A percentile compares a stretch with the other conserved stretches of the same genome.
phyloP scores from a whole-genome alignment of 2,113 vertebrate species.

The Phaethon lepturus region DNA sequence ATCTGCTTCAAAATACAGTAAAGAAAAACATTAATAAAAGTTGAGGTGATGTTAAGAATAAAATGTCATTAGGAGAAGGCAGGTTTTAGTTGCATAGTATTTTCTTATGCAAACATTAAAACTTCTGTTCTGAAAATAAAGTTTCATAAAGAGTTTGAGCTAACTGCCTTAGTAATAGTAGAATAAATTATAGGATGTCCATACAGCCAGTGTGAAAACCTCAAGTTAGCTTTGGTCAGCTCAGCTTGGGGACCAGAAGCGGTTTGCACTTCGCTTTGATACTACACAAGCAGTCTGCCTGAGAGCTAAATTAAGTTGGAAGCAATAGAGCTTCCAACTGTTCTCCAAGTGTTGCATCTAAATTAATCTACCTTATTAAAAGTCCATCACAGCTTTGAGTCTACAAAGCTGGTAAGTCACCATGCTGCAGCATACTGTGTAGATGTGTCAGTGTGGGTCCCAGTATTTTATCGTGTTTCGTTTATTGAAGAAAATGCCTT shows the following conservation, averaged over 20 bases:
- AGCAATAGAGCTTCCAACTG: neutral
- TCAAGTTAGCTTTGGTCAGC: neutral
- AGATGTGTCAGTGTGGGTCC: neutral
- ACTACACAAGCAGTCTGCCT: neutral
- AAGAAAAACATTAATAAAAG: neutral
- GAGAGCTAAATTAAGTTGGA: neutral
- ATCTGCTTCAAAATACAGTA: neutral
- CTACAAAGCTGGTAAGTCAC: neutral
- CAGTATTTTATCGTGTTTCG: neutral
- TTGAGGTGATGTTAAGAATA: neutral
- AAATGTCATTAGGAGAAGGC: neutral
- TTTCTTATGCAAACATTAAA: neutral
- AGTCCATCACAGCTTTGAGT: neutral
- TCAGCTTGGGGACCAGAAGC: neutral
- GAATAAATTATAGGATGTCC: neutral
- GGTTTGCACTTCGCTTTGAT: neutral
- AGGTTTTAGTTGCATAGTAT: neutral
- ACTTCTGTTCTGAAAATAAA: neutral
- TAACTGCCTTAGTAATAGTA: neutral
- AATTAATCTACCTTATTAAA: neutral
- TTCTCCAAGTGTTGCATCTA: neutral
- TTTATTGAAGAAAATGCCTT: neutral
- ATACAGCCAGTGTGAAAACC: neutral
- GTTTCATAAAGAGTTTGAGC: neutral
- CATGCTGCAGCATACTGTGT: neutral